Base-by-base conservation (phyloP, 2,113 vertebrate species). In the Pipa parva region DNA sequence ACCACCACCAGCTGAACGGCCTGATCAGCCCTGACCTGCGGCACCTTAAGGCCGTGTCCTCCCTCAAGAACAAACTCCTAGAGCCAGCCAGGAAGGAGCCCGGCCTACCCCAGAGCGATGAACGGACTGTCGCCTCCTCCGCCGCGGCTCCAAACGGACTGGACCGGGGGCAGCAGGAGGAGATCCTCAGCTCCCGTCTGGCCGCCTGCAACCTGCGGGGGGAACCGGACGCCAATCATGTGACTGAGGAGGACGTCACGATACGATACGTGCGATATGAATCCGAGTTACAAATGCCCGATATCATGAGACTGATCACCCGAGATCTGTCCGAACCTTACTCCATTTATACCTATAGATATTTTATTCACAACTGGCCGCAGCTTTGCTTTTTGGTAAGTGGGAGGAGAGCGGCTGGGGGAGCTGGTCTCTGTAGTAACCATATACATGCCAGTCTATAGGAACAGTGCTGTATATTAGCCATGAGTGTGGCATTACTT, bases 311-410 rank as follows among this genome's bases (percentile, higher is more conserved):
- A 89, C 92, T 99, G 84, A 99, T 99, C 91, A 99, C 97, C 86
- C 97, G 97, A 93, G 97, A 99, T 93, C 93, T 99, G 87, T 99
- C 97, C 76, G 97, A 99, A 91, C 97, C 97, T 88, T 99, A 99
- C 91, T 99, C 97, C 78, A 99, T 99, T 89, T 99, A 99, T 83
- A 99, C 97, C 54, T 99, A 99, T 90, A 96, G 97, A 90, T 99
- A 99, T 93, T 99, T 99, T 92, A 99, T 99, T 88, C 97, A 99
- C 91, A 99, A 99, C 92, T 99, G 97, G 97, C 97, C 97, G 71
- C 96, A 99, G 90, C 96, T 99, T 81, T 99, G 97, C 90, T 99
- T 99, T 86, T 90, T 99, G 96, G 97, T 99, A 91, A 93, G 97
- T 99, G 76, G 74, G 5, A 6, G 59, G 58, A n/a, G n/a, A n/a